These are phyloP conservation scores for Bujurquina vittata DNA, from an alignment of 2,113 vertebrate species.

Conservation along the genomic window DNA sequence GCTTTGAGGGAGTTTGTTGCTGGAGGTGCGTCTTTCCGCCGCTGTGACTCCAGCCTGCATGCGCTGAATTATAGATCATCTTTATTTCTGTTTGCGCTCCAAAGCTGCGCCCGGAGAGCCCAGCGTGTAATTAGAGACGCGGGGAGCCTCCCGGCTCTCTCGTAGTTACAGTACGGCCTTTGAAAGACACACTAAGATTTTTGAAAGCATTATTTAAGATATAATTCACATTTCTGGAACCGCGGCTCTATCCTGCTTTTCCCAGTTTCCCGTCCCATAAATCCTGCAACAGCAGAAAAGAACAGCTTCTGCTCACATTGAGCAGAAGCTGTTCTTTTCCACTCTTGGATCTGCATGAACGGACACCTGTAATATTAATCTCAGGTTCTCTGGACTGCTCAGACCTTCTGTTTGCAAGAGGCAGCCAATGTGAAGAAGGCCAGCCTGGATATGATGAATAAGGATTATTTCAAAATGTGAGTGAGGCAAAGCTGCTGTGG, in stretches of 20 bases:
- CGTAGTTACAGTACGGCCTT: background rate
- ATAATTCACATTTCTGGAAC: background rate
- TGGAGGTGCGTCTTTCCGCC: background rate
- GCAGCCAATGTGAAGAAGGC: background rate
- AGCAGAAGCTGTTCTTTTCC: no score
- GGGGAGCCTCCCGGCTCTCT: fast-evolving
- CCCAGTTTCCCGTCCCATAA: no score
- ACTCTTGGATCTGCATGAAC: background rate
- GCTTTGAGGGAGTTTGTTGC: background rate
- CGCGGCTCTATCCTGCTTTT: background rate
- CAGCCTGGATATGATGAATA: background rate
- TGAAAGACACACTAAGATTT: no score
- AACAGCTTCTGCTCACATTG: background rate
- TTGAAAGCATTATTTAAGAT: background rate
- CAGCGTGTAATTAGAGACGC: conserved; percentile 29
- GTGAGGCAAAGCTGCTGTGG: background rate
- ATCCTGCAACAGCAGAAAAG: background rate
- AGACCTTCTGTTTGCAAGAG: background rate
- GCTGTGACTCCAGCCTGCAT: conserved; percentile 33
- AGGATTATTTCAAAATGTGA: background rate
- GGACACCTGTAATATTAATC: background rate
- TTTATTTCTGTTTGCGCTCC: conserved; percentile 56
- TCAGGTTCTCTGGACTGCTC: no score
- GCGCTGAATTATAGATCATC: conserved; percentile 71
- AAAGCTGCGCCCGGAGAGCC: conserved; percentile 16